Evolutionary conservation across 2,113 vertebrate genomes (phyloP).

Genomic region (Lepus timidus): DNA sequence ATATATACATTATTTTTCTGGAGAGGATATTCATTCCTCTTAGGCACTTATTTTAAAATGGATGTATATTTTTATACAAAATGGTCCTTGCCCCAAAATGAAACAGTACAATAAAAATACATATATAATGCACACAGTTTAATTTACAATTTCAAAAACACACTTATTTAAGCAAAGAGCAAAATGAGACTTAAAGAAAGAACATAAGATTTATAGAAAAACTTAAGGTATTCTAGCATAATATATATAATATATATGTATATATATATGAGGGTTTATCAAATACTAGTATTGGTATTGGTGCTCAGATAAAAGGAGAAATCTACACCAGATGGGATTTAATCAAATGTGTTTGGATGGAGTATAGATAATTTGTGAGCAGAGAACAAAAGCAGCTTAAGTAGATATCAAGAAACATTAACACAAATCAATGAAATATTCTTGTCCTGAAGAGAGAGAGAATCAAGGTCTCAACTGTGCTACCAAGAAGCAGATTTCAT

Average conservation of each 20-base stretch:
- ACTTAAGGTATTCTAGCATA: background rate
- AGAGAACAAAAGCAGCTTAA: background rate
- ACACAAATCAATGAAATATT: background rate
- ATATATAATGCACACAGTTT: background rate
- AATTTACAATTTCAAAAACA: background rate
- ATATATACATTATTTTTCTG: background rate
- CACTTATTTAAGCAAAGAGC: background rate
- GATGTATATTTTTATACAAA: too few species aligned
- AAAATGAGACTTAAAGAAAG: background rate
- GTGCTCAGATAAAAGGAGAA: background rate
- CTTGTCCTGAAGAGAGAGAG: background rate
- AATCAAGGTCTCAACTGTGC: background rate
- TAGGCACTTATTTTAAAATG: too few species aligned
- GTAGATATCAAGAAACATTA: background rate
- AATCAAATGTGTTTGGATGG: background rate
- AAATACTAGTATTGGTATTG: background rate
- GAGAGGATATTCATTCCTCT: background rate
- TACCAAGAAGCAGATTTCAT: background rate
- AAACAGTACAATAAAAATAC: background rate
- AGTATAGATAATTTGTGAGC: background rate
- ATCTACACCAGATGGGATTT: background rate
- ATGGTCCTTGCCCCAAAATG: background rate
- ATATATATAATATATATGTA: background rate
- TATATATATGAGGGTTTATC: background rate
- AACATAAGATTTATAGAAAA: background rate